Evolutionary conservation across 2,888 invertebrate species (phyloP), one percentile per base, ranked within the genome.

Genomic region (Tinea semifulvella): DNA sequence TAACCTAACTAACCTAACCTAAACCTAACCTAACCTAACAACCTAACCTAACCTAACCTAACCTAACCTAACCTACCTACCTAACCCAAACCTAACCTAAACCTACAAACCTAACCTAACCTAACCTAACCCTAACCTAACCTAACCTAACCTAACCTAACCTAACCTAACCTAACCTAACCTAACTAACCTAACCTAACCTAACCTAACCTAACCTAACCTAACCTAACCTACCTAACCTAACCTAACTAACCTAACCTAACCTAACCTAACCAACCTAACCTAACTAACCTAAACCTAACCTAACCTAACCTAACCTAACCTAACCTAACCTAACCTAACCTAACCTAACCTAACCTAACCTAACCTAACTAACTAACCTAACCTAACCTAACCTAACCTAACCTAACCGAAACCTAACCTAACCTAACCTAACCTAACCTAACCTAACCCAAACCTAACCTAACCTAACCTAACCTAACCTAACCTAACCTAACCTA

Each of bases 1-100:
- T 31, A 43, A 43, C 43, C 43, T 31, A 43, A 43, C 44, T 28
- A 17, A 44, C 11, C 86, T 44, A 79, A 82, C 55, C 36, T 17
- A 20, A 43, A 44, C 44, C 44, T 36, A 44, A 44, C 44, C 44
- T 44, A 44, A 44, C 44, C 44, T 44, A 44, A 44, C 44, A 36
- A 44, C 44, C 44, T 44, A 44, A 44, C 44, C 44, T 44, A 44
- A 44, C 44, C 38, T 22, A 44, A 43, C 31, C 43, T 31, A 28
- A 43, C 39, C 43, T 31, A 19, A 44, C 35, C 44, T 36, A 44
- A 44, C 44, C 44, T 44, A 44, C 35, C 44, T 36, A 44, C 44
- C 44, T 44, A 44, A 44, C 44, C 44, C 36, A 44, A 44, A 35
- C 44, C 36, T 16, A 44, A 35, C 44, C 22, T 36, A 44, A 35